These are phyloP conservation scores for Hypothenemus hampei DNA, from an alignment of 1,140 invertebrate species.

Conservation along the genomic window DNA sequence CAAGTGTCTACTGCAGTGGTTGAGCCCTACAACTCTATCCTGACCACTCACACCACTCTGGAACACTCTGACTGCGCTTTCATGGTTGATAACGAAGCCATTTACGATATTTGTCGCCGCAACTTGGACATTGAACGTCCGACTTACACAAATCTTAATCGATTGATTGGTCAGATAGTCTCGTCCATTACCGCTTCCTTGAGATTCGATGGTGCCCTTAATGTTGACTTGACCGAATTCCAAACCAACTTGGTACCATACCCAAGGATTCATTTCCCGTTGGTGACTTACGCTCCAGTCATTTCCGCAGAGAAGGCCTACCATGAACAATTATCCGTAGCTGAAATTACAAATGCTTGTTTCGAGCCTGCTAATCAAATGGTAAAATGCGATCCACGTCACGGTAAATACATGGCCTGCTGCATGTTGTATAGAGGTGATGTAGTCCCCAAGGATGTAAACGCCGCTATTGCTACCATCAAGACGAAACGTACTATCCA, in stretches of 20 bases:
- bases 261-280: conserved; percentile 65
- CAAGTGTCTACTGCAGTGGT: conserved; percentile 65
- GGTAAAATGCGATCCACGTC: conserved; percentile 63
- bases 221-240: conserved; percentile 79
- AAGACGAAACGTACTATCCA: conserved; percentile 68
- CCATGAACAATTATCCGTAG: conserved; percentile 62
- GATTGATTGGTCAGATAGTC: conserved; percentile 67
- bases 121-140: conserved; percentile 62
- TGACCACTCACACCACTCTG: conserved; percentile 60
- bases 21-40: conserved; percentile 65
- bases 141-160: conserved; percentile 60
- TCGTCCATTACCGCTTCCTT: conserved; percentile 73
- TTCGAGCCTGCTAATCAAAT: conserved; percentile 64
- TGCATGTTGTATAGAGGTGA: conserved; percentile 65
- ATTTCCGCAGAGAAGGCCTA: conserved; percentile 58
- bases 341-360: conserved; percentile 64
- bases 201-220: conserved; percentile 71
- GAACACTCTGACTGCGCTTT: conserved; percentile 62
- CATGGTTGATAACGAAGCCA: conserved; percentile 67
- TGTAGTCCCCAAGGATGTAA: conserved; percentile 56
- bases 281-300: conserved; percentile 68
- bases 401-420: conserved; percentile 71
- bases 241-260: conserved; percentile 67
- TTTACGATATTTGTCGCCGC: conserved; percentile 65
- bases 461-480: conserved; percentile 75